These are phyloP conservation scores for Euthynnus affinis DNA, from an alignment of 2,797 vertebrate genomes.

Conservation along the genomic window DNA sequence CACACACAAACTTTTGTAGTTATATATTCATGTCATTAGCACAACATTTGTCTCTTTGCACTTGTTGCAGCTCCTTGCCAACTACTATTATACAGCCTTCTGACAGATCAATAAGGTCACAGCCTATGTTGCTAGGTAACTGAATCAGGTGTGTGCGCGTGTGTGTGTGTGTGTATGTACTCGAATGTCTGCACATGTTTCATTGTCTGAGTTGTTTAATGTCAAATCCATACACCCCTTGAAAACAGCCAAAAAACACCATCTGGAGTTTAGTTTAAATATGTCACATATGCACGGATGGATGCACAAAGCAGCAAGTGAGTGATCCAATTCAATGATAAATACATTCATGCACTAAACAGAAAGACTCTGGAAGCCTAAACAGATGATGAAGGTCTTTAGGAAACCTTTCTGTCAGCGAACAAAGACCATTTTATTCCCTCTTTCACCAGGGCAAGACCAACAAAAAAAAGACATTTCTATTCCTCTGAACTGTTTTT, in stretches of 20 bases:
- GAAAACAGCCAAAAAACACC: conserved; percentile 42
- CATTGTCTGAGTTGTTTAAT: conserved; percentile 43
- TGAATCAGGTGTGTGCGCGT: conserved; percentile 40
- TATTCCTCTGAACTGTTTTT: neutral
- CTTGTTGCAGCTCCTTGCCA: neutral
- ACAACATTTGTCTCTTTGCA: neutral
- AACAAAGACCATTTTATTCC: neutral
- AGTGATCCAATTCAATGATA: conserved; percentile 12
- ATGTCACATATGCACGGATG: conserved; percentile 28
- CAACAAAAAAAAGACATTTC: neutral
- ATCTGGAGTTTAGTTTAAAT: conserved; percentile 66
- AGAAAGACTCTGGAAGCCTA: conserved; percentile 25
- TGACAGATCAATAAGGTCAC: conserved; percentile 62
- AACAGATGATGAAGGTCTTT: conserved; percentile 19
- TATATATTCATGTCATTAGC: conserved; percentile 10
- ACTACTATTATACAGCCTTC: conserved; percentile 27
- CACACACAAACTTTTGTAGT: conserved; percentile 32
- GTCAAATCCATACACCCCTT: conserved; percentile 22
- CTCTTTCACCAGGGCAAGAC: conserved; percentile 4
- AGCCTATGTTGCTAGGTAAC: conserved; percentile 73
- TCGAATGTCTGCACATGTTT: conserved; percentile 23
- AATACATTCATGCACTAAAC: conserved; percentile 35
- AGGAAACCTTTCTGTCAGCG: conserved; percentile 16
- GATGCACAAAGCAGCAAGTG: conserved; percentile 17
- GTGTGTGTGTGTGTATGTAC: conserved; percentile 27